These are phyloP conservation scores for Tenrec ecaudatus DNA, from an alignment of 2,113 vertebrate genomes.

Conservation along the genomic window DNA sequence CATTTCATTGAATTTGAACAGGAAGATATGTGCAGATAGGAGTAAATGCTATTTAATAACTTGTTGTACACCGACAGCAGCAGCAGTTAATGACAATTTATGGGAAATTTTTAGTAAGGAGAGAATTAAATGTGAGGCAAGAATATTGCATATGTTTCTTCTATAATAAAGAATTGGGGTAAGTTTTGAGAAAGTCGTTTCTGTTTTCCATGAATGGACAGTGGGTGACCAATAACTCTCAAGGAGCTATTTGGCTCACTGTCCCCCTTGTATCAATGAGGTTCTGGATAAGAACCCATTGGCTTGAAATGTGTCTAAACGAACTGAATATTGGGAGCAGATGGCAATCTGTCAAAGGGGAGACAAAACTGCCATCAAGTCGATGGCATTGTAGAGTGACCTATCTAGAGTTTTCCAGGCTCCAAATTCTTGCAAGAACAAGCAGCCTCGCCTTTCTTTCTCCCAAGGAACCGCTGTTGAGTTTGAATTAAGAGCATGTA, in stretches of 20 bases:
- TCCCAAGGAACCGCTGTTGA: too few relatives aligned
- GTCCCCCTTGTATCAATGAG: not conserved
- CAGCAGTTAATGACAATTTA: too few relatives aligned
- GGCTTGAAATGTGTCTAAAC: not conserved
- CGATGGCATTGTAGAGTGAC: too few relatives aligned
- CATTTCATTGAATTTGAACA: slow-evolving; percentile 47
- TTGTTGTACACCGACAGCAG: not conserved
- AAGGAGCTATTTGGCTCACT: not conserved
- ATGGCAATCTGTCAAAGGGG: not conserved
- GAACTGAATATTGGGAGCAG: not conserved
- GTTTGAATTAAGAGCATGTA: too few relatives aligned
- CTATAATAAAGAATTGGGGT: not conserved
- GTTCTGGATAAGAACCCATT: not conserved
- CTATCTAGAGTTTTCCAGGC: too few relatives aligned
- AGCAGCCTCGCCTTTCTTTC: too few relatives aligned
- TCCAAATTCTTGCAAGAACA: too few relatives aligned
- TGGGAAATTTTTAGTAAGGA: not conserved
- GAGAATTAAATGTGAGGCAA: not conserved
- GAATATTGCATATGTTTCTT: not conserved
- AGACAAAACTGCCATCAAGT: too few relatives aligned
- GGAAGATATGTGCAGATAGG: not conserved
- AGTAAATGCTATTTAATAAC: not conserved
- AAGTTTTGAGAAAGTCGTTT: not conserved
- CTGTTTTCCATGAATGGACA: not conserved
- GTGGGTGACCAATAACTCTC: not conserved